Conservation (phyloP, 2,888 invertebrate genomes). For the Microctonus brassicae region DNA sequence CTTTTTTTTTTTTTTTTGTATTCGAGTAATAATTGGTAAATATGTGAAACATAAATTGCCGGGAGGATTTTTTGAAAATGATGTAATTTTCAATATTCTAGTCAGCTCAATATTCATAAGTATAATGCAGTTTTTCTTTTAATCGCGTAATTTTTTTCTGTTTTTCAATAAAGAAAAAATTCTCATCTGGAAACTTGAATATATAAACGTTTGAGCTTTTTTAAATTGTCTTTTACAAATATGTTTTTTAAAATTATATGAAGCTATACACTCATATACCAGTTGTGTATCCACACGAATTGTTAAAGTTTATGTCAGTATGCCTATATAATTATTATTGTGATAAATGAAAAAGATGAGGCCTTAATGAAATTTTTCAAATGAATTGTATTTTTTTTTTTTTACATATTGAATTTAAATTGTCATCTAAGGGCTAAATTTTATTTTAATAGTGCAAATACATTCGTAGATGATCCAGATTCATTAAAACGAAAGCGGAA, state of each 20-base stretch:
- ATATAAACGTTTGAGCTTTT: not conserved
- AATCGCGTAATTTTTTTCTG: no score
- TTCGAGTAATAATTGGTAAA: no score
- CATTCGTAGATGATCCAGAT: constrained; percentile 75
- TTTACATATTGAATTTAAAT: not conserved
- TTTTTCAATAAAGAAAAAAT: not conserved
- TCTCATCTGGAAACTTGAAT: not conserved
- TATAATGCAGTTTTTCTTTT: no score
- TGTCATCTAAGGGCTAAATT: not conserved
- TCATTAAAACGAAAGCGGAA: constrained; percentile 74
- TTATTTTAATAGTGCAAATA: constrained; percentile 47
- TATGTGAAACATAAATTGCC: no score
- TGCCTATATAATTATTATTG: not conserved
- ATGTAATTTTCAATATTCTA: not conserved
- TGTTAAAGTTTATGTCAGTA: no score
- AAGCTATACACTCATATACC: no score
- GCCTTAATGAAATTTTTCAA: not conserved
- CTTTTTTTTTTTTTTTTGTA: no score
- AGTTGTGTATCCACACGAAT: no score
- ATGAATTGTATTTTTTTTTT: not conserved
- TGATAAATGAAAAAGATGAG: not conserved
- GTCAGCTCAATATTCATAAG: not conserved
- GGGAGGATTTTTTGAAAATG: no score
- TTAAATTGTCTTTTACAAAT: no score
- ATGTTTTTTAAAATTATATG: not conserved